phyloP scores from a whole-genome alignment of 2,888 invertebrate genomes.

The Drosophila demipolita region DNA sequence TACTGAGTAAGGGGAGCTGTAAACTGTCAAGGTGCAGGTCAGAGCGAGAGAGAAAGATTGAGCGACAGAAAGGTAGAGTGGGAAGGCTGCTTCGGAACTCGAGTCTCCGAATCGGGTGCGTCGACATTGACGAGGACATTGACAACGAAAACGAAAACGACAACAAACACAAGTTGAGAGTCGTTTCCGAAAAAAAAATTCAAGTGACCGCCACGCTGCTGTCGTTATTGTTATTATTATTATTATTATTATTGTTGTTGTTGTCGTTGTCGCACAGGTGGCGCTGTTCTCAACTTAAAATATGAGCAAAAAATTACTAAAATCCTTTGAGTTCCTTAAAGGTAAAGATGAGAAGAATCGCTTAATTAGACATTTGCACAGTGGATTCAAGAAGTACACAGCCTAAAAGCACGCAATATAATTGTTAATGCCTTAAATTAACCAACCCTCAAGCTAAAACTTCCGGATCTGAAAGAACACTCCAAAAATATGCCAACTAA shows the following conservation, averaged over 20 bases:
- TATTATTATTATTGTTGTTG: constrained; percentile 3
- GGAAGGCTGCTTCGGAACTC: constrained; percentile 44
- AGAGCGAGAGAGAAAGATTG: constrained; percentile 22
- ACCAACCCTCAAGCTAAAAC: neutral
- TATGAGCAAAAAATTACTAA: constrained; percentile 51
- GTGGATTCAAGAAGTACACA: constrained; percentile 7
- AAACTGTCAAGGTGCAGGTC: constrained; percentile 7
- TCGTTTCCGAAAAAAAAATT: constrained; percentile 40
- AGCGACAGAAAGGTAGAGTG: constrained; percentile 5
- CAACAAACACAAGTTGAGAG: constrained; percentile 35
- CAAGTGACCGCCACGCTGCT: constrained; percentile 32
- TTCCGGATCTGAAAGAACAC: constrained; percentile 1
- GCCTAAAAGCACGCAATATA: constrained; percentile 1
- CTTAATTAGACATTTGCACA: constrained; percentile 8
- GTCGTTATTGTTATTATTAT: constrained; percentile 11
- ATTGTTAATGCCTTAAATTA: neutral
- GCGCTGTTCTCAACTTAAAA: constrained; percentile 40
- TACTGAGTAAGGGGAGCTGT: constrained; percentile 35
- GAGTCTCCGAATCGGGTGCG: constrained; percentile 49
- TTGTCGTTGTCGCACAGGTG: constrained; percentile 47
- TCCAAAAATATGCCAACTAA: neutral
- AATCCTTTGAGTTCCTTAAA: constrained; percentile 55
- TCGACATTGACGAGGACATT: constrained; percentile 69
- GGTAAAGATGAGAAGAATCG: neutral
- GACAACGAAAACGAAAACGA: constrained; percentile 44